These are phyloP conservation scores for Sesamia nonagrioides DNA, from an alignment of 1,140 invertebrate species.

Conservation along the genomic window DNA sequence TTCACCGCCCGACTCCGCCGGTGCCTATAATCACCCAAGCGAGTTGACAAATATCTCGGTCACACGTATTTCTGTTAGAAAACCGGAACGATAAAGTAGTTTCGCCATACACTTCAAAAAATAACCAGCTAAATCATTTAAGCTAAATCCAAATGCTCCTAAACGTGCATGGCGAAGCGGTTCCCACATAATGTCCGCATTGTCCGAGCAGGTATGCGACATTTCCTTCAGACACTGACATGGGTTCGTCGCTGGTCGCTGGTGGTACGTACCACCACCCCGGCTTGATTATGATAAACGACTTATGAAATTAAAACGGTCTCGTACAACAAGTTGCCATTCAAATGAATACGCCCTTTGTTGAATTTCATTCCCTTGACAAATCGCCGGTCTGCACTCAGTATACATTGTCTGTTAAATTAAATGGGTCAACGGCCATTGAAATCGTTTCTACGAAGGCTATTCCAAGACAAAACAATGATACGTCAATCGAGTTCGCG, in stretches of 20 bases:
- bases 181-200: conserved; percentile 73
- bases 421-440: conserved; percentile 77
- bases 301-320: conserved; percentile 87
- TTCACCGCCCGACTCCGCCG: conserved; percentile 42
- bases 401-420: conserved; percentile 81
- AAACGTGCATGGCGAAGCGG: conserved; percentile 54
- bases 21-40: conserved; percentile 46
- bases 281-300: conserved; percentile 86
- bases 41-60: conserved; percentile 49
- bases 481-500: conserved; percentile 77
- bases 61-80: conserved; percentile 39
- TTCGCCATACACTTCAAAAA: conserved; percentile 12
- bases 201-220: conserved; percentile 80
- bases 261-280: conserved; percentile 50
- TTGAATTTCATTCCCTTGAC: conserved; percentile 86
- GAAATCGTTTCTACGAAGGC: conserved; percentile 79
- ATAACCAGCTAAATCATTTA: conserved; percentile 50
- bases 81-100: conserved; percentile 31
- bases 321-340: conserved; percentile 84
- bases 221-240: conserved; percentile 84
- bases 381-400: conserved; percentile 80
- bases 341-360: conserved; percentile 85
- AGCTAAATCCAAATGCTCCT: conserved; percentile 47
- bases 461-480: conserved; percentile 78
- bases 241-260: conserved; percentile 72